Base-by-base conservation (phyloP, 2,888 invertebrate species). In the Papilio protenor region DNA sequence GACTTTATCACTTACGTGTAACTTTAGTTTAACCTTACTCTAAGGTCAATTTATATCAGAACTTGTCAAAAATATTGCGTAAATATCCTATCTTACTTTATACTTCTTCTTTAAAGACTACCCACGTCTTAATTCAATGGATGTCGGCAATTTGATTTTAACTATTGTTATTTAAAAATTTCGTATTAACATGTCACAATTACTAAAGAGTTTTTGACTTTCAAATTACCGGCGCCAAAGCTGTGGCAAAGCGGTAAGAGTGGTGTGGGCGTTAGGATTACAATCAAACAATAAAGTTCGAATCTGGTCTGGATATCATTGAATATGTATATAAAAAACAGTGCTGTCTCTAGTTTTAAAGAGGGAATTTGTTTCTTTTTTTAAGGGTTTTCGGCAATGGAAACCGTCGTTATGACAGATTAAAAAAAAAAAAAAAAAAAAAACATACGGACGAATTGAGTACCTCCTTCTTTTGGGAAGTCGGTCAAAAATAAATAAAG, bases 201-300 rank as follows among this genome's bases (percentile, higher is more conserved):
- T 61, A 64, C 12, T 64, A 12, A n/a, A 18, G n/a, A n/a, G n/a
- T 14, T 66, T 1, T 40, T 66, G 40, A 40, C 66, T 40, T 40
- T 66, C 66, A 40, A n/a, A 66, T 66, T n/a, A 66, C 27, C 40
- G 66, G 40, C 66, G 33, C 66, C 66, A 66, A 66, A 66, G 40
- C 40, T 59, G 11, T 4, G 12, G 23, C 57, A 23, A 59, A 8
- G n/a, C 57, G 40, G 18, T 66, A 66, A 40, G n/a, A 40, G 33
- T 66, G n/a, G 40, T 18, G 66, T 40, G 40, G 66, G 66, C 40
- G 66, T n/a, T 18, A 33, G 40, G 8, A 12, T 61, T 61, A 61
- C 27, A 5, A 27, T 61, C 61, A 33, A 16, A 18, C 64, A 21
- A 33, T 64, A 14, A 8, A 2, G 33, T 33, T 64, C 64, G 16